These are phyloP conservation scores for Semibalanus balanoides DNA, from an alignment of 1,140 invertebrate species.

Conservation along the genomic window DNA sequence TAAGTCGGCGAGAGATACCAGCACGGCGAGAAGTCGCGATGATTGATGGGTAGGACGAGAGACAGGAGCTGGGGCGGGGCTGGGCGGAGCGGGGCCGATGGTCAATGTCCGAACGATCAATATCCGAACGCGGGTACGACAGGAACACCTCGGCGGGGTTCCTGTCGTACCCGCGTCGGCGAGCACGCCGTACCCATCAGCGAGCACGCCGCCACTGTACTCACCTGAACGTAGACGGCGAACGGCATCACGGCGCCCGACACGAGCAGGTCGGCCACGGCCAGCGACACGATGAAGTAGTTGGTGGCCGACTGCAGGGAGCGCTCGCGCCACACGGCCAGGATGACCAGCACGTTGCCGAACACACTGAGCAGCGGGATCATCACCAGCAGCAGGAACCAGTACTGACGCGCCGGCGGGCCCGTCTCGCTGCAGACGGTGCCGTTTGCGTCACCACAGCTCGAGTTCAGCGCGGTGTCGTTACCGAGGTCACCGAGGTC, in stretches of 20 bases:
- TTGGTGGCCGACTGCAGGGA: slow-evolving; percentile 89
- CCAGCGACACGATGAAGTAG: slow-evolving; percentile 95
- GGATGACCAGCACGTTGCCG: slow-evolving; percentile 90
- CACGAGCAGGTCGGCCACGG: slow-evolving; percentile 91
- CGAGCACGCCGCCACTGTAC: no score
- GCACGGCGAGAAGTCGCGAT: no score
- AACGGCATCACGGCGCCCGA: slow-evolving; percentile 96
- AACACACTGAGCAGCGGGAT: slow-evolving; percentile 88
- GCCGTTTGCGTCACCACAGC: neutral
- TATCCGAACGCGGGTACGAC: no score
- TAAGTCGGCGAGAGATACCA: no score
- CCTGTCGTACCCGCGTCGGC: no score
- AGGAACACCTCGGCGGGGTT: no score
- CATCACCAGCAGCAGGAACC: slow-evolving; percentile 64
- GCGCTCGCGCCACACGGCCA: slow-evolving; percentile 78
- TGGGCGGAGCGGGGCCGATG: no score
- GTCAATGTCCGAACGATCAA: no score
- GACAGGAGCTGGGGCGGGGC: no score
- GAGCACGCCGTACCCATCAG: no score
- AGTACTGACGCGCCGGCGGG: slow-evolving; percentile 6
- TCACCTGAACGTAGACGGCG: slow-evolving; percentile 90
- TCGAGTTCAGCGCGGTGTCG: neutral
- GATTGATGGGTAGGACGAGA: no score
- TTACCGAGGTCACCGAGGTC: neutral
- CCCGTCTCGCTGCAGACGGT: neutral